Evolutionary conservation across 2,113 vertebrate genomes (phyloP).

Genomic region (Callospermophilus lateralis): DNA sequence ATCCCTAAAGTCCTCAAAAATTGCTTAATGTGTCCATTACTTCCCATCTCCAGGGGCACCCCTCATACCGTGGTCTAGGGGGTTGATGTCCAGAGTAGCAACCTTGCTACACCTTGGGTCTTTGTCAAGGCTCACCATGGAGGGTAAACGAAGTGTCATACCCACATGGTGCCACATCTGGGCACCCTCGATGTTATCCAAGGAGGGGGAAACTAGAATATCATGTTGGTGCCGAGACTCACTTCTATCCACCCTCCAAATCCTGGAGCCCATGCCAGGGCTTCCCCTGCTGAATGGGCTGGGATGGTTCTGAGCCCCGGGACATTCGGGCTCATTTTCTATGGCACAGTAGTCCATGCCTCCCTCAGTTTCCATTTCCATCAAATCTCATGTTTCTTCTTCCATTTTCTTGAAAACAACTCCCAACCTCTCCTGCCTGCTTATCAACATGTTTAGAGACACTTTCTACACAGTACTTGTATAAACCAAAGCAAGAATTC

Average conservation of each 20-base stretch:
- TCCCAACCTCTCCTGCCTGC: not conserved
- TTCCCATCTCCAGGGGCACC: not conserved
- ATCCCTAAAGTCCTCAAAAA: not conserved
- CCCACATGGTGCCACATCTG: not conserved
- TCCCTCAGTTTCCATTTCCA: not conserved
- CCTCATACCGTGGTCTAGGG: fast-evolving
- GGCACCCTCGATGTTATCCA: not conserved
- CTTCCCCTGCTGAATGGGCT: not conserved
- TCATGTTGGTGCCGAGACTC: not conserved
- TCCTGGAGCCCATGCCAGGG: not conserved
- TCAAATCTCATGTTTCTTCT: not conserved
- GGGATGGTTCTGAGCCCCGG: not conserved
- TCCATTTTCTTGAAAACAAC: constrained; percentile 36
- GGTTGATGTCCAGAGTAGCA: not conserved
- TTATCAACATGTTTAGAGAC: not conserved
- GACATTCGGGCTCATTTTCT: not conserved
- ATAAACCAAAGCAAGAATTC: not conserved
- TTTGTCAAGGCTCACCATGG: not conserved
- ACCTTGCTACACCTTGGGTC: not conserved
- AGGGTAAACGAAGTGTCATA: not conserved
- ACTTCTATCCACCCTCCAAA: not conserved
- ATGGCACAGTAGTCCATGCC: not conserved
- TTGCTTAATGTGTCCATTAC: too few species aligned
- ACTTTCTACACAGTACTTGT: not conserved
- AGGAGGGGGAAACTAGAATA: not conserved